These are phyloP conservation scores for Xenops minutus DNA, from an alignment of 2,797 vertebrate genomes.

Conservation along the genomic window DNA sequence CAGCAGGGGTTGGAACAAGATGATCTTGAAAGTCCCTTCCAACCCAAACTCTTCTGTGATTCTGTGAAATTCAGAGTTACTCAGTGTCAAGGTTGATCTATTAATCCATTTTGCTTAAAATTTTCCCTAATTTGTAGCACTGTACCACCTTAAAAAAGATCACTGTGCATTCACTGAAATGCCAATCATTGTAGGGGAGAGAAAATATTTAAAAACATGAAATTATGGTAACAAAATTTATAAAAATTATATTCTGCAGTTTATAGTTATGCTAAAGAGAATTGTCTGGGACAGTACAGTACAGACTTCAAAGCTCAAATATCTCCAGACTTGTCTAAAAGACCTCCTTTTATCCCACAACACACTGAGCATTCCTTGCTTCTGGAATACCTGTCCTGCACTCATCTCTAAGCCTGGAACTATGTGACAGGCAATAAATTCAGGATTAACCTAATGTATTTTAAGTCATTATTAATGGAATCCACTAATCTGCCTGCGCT, in stretches of 20 bases:
- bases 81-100: neutral
- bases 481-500: neutral
- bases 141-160: neutral
- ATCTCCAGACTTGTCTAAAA: neutral
- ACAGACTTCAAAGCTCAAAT: neutral
- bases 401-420: neutral
- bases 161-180: neutral
- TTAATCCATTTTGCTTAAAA: neutral
- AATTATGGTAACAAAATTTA: neutral
- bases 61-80: neutral
- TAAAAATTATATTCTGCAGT: neutral
- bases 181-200: neutral
- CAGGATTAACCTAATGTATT: neutral
- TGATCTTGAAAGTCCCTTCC: neutral
- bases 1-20: neutral
- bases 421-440: neutral
- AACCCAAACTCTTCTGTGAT: neutral
- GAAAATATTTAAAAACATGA: neutral
- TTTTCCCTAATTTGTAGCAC: neutral
- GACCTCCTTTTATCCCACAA: neutral
- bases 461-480: constrained; percentile 15
- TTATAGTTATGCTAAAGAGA: neutral
- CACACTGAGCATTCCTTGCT: neutral
- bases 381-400: neutral
- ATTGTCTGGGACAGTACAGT: fast-evolving